Base-by-base conservation (phyloP, 2,113 vertebrate species). In the Orthonyx spaldingii region DNA sequence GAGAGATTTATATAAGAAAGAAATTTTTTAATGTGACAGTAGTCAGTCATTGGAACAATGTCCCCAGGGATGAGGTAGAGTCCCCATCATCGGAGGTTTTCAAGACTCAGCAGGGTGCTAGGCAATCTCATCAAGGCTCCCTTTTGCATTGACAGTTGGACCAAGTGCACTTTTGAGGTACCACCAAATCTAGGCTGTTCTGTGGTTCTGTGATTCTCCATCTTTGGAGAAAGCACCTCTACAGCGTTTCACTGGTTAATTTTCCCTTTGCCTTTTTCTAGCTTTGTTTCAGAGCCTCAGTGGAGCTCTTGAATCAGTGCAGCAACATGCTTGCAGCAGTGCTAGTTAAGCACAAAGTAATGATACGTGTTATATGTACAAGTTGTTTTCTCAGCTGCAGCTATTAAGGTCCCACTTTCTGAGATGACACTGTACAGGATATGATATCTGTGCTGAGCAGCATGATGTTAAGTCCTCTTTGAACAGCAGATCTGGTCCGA, bases 11-110 rank as follows among this genome's bases (percentile, higher is more conserved):
- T 37, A 3, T 14, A 33, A 11, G 5, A 37, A 65, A 35, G 16
- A 44, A 50, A 16, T 19, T 24, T 72, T 80, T 87, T 71, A 28
- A 35, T 68, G 22, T 42, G 35, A 9, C 6, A 47, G 1, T 7
- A 68, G 15, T 24, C 22, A 32, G 17, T 61, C 4, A 5, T 27
- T 65, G 21, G 8, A 64, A 4, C 17, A 46, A 2, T 49, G 14
- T 81, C 27, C 10, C 23, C 16, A 42, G 33, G 11, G 28, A 24
- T 3, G 4, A 24, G 22, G 10, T 75, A 20, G 32, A 53, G 6
- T 66, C 11, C 27, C 12, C 7, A 3, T 47, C 1, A 0, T 0
- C 53, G n/a, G 15, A n/a, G 21, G 1, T 47, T 84, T 81, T 81
- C 27, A 64, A 49, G 2, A 32, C 23, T 52, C 21, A 26, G 7